phyloP scores from a whole-genome alignment of 30 jellyfish, hydroid and myxozoan species.

The Aurelia aurita region DNA sequence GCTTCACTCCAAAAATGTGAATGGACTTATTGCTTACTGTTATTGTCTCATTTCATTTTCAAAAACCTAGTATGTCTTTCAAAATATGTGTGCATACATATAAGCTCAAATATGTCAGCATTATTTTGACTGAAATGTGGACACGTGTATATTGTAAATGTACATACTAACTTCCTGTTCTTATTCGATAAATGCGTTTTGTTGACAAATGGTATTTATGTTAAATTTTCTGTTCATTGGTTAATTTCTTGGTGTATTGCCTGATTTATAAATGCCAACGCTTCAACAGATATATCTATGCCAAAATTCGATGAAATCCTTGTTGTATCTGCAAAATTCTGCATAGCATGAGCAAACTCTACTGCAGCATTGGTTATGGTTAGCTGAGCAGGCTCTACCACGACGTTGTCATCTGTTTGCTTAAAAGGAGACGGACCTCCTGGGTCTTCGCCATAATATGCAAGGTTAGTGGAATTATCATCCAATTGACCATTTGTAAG shows the following conservation, averaged over 20 bases:
- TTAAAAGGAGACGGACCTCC: background rate
- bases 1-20: too few relatives aligned
- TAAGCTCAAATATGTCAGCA: too few relatives aligned
- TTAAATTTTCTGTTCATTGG: background rate
- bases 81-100: too few relatives aligned
- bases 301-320: slow-evolving; percentile 22
- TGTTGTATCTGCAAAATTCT: slow-evolving; percentile 5
- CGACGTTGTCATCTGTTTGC: slow-evolving; percentile 13
- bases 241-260: background rate
- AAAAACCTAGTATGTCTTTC: too few relatives aligned
- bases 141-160: too few relatives aligned
- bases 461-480: slow-evolving; percentile 1
- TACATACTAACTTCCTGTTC: too few relatives aligned
- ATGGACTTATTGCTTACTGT: too few relatives aligned
- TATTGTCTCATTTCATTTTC: too few relatives aligned
- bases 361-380: slow-evolving; percentile 5
- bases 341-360: slow-evolving; percentile 9
- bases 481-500: slow-evolving; percentile 6
- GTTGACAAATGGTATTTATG: too few relatives aligned
- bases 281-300: slow-evolving; percentile 20
- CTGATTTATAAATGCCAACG: slow-evolving; percentile 10
- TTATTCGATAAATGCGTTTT: too few relatives aligned
- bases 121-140: too few relatives aligned
- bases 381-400: slow-evolving; percentile 21
- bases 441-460: slow-evolving; percentile 15